Evolutionary conservation across 2,113 vertebrate genomes (phyloP), one percentile per base, ranked within the genome.

Genomic region (Pholis gunnellus): DNA sequence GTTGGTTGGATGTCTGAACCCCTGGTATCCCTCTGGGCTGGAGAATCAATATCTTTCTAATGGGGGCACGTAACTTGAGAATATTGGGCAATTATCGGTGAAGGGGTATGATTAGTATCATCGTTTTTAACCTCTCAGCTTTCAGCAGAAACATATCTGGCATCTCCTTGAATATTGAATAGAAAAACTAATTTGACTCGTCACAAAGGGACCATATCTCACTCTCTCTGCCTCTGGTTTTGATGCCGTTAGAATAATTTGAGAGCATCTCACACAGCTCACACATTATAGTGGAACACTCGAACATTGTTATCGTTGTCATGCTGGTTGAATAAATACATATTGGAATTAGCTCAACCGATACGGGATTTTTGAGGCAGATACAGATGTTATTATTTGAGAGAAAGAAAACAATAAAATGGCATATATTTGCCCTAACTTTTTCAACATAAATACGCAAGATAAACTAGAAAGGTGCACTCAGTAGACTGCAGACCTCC

Each of bases 21-120:
- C 40, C 46, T 75, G 66, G 31, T 31, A 73, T 86, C 69, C 65
- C 84, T 85, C 83, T 89, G 80, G 76, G 61, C 78, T 82, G 69
- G 48, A 80, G 38, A 88, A 93, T 92, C 90, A 90, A 92, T 92
- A 92, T 89, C 76, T 84, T 71, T 88, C 81, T 84, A 90, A 90
- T 81, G 83, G 69, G 84, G 84, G 61, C 82, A 81, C 70, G 44
- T 90, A 90, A 89, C 79, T 81, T 3, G 66, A 90, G 90, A 89
- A 91, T 92, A 89, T 85, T 78, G 75, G 68, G 80, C 84, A 92
- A 87, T 91, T 90, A 93, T 88, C 79, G 71, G 72, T 48, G 65
- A 60, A 85, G 66, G 65, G 48, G 79, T 67, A 77, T 90, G 85
- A 91, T 90, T 90, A 78, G 78, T 74, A 81, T 88, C 80, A 83